These are phyloP conservation scores for Seriola quinqueradiata DNA, from an alignment of 2,113 vertebrate species.

Conservation along the genomic window DNA sequence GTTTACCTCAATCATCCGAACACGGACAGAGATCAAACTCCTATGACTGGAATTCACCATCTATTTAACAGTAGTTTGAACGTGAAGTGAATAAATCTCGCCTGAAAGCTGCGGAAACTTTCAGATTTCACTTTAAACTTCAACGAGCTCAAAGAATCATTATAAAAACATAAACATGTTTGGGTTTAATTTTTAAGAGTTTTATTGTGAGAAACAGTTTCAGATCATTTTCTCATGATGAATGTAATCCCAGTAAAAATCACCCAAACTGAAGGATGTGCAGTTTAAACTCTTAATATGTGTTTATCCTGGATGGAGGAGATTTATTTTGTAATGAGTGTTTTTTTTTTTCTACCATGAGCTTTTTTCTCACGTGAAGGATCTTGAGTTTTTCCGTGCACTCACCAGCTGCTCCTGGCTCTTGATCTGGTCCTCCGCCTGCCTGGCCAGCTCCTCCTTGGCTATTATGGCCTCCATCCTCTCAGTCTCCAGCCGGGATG, in stretches of 20 bases:
- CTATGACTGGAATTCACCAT: not conserved
- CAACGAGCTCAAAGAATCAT: not conserved
- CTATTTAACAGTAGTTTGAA: not conserved
- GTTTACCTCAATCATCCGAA: not conserved
- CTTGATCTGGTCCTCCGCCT: constrained; percentile 93
- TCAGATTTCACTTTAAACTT: not conserved
- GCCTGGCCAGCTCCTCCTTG: constrained; percentile 94
- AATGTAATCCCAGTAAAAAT: not conserved
- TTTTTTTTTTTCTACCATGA: constrained; percentile 23
- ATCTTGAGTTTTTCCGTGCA: not conserved
- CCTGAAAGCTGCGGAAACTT: not conserved
- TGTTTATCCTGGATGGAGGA: constrained; percentile 14
- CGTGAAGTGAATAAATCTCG: not conserved
- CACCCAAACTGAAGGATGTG: not conserved
- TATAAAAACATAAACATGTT: not conserved
- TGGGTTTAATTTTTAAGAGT: not conserved
- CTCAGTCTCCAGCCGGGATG: constrained; percentile 92
- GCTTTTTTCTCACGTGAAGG: constrained; percentile 60
- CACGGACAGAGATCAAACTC: not conserved
- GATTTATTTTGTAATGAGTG: constrained; percentile 2
- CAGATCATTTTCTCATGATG: not conserved
- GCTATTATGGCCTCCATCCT: constrained; percentile 93
- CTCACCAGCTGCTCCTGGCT: constrained; percentile 97
- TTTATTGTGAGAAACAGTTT: not conserved
- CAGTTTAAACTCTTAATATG: not conserved